Evolutionary conservation across 2,888 invertebrate genomes (phyloP).

Genomic region (Melieria picta): DNA sequence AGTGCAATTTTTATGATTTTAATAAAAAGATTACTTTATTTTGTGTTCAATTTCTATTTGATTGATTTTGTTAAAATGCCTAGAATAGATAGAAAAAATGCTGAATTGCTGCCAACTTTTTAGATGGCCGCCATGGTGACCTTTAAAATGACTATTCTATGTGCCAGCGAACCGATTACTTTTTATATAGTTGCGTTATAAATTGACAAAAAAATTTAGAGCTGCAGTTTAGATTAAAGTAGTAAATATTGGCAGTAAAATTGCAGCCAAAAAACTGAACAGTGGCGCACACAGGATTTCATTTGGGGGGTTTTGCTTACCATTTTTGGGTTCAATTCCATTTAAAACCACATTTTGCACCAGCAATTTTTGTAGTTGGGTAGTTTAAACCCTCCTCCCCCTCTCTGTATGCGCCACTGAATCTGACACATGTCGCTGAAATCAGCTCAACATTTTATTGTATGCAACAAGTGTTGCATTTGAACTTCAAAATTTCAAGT

Average conservation of each 20-base stretch:
- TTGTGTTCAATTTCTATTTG: conserved; percentile 11
- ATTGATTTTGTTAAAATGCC: conserved; percentile 14
- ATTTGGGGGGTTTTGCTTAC: no score
- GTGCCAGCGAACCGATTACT: conserved; percentile 27
- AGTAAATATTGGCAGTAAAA: no score
- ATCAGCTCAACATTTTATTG: background rate
- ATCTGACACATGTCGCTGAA: no score
- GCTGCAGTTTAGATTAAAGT: no score
- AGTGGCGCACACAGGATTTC: no score
- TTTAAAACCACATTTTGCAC: no score
- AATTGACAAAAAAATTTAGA: no score
- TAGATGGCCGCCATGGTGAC: conserved; percentile 21
- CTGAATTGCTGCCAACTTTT: conserved; percentile 13
- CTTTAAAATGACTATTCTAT: conserved; percentile 2
- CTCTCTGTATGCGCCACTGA: no score
- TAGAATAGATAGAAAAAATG: conserved; percentile 7
- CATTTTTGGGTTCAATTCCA: no score
- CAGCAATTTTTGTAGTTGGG: no score
- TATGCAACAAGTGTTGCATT: conserved; percentile 36
- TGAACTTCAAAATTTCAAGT: conserved; percentile 37
- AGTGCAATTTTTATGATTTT: conserved; percentile 15
- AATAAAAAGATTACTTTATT: conserved; percentile 13
- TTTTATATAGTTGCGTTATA: background rate
- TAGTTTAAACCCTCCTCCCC: no score
- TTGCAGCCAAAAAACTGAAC: no score